These are phyloP conservation scores for Coregonus suidteri DNA, from an alignment of 2,797 vertebrate species.

Conservation along the genomic window DNA sequence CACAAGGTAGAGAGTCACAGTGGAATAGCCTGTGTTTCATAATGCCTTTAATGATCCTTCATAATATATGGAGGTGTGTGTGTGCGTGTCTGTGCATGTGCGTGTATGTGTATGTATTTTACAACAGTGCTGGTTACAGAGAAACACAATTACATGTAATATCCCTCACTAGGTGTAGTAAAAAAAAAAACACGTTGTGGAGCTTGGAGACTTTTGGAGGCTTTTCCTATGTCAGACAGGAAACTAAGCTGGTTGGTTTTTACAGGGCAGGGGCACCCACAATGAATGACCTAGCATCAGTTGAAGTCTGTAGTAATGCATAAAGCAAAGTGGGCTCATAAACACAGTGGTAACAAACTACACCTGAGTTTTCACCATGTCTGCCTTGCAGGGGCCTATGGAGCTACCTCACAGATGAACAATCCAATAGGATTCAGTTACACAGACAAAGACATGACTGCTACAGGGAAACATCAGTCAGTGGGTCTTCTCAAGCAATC, in stretches of 20 bases:
- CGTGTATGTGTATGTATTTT: conserved; percentile 51
- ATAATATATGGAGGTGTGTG: conserved; percentile 42
- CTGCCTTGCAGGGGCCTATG: conserved; percentile 30
- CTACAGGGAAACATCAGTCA: neutral
- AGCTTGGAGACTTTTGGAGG: conserved; percentile 48
- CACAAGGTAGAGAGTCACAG: conserved; percentile 66
- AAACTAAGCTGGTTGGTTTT: conserved; percentile 61
- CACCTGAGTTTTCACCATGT: conserved; percentile 64
- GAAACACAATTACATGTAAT: conserved; percentile 61
- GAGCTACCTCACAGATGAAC: conserved; percentile 59
- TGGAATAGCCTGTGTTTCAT: conserved; percentile 59
- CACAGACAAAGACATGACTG: neutral
- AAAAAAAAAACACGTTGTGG: conserved; percentile 49
- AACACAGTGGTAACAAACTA: conserved; percentile 57
- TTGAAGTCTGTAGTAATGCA: conserved; percentile 60
- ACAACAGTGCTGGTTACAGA: conserved; percentile 55
- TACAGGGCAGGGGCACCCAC: conserved; percentile 60
- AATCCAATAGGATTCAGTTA: conserved; percentile 39
- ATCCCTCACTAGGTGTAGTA: conserved; percentile 59
- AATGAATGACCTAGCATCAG: conserved; percentile 63
- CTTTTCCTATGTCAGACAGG: conserved; percentile 62
- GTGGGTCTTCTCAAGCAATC: conserved; percentile 29
- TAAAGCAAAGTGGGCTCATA: conserved; percentile 62
- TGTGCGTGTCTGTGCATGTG: neutral
- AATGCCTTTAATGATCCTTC: conserved; percentile 68